Percentiles rank a stretch among this genome's conserved stretches.
phyloP scores from a whole-genome alignment of 2,888 invertebrate species.

The Gastrophysa polygoni region DNA sequence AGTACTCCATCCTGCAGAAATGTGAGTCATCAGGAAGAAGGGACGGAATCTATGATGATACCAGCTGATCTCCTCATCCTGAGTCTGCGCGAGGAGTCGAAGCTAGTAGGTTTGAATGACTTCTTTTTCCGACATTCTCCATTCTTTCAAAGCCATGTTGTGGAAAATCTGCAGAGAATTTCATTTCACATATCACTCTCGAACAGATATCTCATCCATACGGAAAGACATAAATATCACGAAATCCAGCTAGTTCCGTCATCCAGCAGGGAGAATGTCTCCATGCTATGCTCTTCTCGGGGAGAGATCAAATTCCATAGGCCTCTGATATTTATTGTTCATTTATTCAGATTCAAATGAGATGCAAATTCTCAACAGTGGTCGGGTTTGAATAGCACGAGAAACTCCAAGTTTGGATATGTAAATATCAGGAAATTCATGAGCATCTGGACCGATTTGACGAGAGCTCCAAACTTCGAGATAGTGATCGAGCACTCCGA shows the following conservation, averaged over 20 bases:
- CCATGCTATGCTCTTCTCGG: neutral
- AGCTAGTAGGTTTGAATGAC: too few relatives aligned
- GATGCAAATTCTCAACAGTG: conserved; percentile 14
- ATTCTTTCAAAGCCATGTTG: too few relatives aligned
- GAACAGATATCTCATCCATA: too few relatives aligned
- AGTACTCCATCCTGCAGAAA: too few relatives aligned
- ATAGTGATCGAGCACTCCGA: conserved; percentile 11
- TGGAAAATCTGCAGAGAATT: too few relatives aligned
- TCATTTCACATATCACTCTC: too few relatives aligned
- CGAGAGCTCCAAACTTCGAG: conserved; percentile 29
- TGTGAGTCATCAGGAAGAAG: too few relatives aligned
- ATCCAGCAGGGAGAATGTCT: neutral
- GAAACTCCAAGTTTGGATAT: conserved; percentile 24
- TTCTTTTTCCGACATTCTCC: too few relatives aligned
- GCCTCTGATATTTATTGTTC: neutral
- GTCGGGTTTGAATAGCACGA: conserved; percentile 8
- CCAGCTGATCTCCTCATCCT: too few relatives aligned
- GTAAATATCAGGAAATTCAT: conserved; percentile 37
- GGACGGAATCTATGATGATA: too few relatives aligned
- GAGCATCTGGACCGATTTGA: conserved; percentile 39
- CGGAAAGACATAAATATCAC: too few relatives aligned
- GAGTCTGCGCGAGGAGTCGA: too few relatives aligned
- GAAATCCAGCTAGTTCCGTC: neutral
- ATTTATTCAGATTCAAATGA: neutral
- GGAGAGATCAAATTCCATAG: neutral